Base-by-base conservation (phyloP, 2,888 invertebrate genomes). In the Tachina fera region DNA sequence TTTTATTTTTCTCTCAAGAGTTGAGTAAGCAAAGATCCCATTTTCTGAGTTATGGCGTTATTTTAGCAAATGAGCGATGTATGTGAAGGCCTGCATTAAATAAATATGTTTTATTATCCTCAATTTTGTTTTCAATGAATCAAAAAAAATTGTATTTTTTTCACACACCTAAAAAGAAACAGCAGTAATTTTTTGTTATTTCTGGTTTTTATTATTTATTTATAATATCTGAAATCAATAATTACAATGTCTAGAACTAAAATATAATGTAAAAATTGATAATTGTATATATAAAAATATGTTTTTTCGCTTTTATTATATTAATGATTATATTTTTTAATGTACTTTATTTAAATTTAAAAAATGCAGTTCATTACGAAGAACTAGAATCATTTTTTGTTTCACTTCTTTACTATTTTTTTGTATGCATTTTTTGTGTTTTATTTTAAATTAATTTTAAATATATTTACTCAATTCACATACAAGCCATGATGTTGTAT, bases 281-380 rank as follows among this genome's bases (percentile, higher is more conserved):
- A 91, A 91, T 91, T 91, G 90, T 91, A 90, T 91, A 91, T 91
- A 91, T 91, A 91, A 91, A 91, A 90, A 91, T 91, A 91, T 90
- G 71, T 83, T 79, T 80, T 77, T 70, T 77, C 75, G 47, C 68
- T 78, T 76, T 79, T 84, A 75, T 71, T 79, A 72, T 83, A 72
- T 83, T 80, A 80, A 77, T 86, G 86, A 68, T 83, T 86, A 82
- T 85, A 81, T 85, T 78, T 75, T 70, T 85, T 82, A 82, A 85
- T 86, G 83, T 86, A 85, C 45, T 79, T 81, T 74, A 39, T 63
- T 81, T 75, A 76, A 60, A 67, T 72, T 76, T 79, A 79, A 63
- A 91, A 91, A 91, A 91, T 91, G 91, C 90, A 91, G 91, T 91
- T 90, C 90, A 86, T 87, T 87, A 82, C 86, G 88, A 88, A 88